These are phyloP conservation scores for Borostomias antarcticus DNA, from an alignment of 2,797 vertebrate species.

Conservation along the genomic window DNA sequence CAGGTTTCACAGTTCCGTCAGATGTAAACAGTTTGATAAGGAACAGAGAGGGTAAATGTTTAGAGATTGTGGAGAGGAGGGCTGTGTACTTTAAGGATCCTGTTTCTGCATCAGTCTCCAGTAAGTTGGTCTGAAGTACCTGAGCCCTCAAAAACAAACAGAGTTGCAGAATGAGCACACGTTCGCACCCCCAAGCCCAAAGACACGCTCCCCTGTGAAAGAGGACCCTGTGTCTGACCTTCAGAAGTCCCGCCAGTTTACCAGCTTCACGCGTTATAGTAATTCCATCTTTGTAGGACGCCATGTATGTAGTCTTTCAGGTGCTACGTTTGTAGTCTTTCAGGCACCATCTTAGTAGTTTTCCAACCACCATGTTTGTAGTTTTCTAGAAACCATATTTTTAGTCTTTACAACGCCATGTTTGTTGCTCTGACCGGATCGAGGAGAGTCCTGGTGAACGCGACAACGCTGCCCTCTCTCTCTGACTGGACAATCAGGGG, in stretches of 20 bases:
- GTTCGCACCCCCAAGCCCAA: conserved; percentile 60
- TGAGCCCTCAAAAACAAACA: conserved; percentile 74
- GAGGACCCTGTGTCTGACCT: background rate
- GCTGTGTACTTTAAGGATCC: conserved; percentile 50
- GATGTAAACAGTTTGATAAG: conserved; percentile 73
- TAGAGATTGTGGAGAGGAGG: conserved; percentile 46
- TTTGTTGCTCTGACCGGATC: conserved; percentile 37
- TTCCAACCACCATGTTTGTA: background rate
- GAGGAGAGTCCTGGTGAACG: conserved; percentile 9
- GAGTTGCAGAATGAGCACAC: conserved; percentile 64
- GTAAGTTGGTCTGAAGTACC: conserved; percentile 68
- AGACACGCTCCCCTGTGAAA: conserved; percentile 53
- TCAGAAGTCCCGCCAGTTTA: background rate
- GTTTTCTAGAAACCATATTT: conserved; percentile 11
- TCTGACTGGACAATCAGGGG: conserved; percentile 9
- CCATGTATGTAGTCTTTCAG: background rate
- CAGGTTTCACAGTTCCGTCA: conserved; percentile 70
- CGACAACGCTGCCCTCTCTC: background rate
- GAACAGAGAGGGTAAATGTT: conserved; percentile 47
- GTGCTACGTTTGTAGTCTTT: background rate
- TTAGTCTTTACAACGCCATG: conserved; percentile 57
- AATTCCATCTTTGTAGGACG: too few relatives aligned
- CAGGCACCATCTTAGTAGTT: background rate
- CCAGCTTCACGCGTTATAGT: background rate
- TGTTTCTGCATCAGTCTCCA: conserved; percentile 69